phyloP scores from a whole-genome alignment of 1,140 invertebrate species.

The Luehdorfia chinensis region DNA sequence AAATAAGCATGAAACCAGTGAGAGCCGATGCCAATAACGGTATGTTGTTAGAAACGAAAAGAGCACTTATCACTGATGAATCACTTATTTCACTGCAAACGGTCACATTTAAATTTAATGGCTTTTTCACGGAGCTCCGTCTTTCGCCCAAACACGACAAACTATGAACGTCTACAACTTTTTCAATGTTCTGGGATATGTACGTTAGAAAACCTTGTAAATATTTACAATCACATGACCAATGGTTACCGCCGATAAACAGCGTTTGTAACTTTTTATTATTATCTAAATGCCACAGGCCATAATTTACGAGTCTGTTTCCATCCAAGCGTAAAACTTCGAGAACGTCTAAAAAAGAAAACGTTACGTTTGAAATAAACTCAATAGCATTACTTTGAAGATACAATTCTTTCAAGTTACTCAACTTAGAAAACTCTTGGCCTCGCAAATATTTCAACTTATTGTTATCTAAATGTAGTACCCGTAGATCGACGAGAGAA shows the following conservation, averaged over 20 bases:
- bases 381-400: conserved; percentile 90
- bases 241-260: conserved; percentile 85
- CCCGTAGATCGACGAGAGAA: conserved; percentile 85
- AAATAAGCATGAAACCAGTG: conserved; percentile 84
- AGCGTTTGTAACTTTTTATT: conserved; percentile 80
- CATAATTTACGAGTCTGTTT: conserved; percentile 87
- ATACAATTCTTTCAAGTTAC: conserved; percentile 88
- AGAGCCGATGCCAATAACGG: conserved; percentile 85
- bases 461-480: conserved; percentile 92
- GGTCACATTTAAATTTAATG: conserved; percentile 82
- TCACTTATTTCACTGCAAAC: conserved; percentile 82
- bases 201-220: conserved; percentile 86
- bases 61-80: conserved; percentile 82
- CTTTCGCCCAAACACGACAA: conserved; percentile 82
- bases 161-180: conserved; percentile 82
- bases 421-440: conserved; percentile 89
- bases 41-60: conserved; percentile 86
- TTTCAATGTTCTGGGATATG: conserved; percentile 83
- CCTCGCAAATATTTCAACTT: conserved; percentile 85
- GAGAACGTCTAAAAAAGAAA: conserved; percentile 85
- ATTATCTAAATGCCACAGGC: conserved; percentile 86
- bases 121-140: conserved; percentile 79
- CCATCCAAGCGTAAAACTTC: conserved; percentile 90
- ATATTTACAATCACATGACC: conserved; percentile 93
- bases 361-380: conserved; percentile 88